phyloP scores from a whole-genome alignment of 2,113 vertebrate species.

The Psittacula cyanocephala region DNA sequence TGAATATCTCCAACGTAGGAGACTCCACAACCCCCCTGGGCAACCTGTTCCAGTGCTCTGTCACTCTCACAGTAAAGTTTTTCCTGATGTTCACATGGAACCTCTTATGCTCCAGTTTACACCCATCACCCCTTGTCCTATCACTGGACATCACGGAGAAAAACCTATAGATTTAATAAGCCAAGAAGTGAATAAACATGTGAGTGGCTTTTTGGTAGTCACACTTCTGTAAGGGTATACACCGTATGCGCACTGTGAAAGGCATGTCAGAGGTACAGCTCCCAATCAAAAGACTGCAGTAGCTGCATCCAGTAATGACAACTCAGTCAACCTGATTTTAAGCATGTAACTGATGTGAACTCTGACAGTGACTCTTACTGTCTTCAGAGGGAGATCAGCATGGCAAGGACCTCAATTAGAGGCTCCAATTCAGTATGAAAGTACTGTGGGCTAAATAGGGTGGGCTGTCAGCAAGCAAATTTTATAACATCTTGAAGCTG shows the following conservation, averaged over 20 bases:
- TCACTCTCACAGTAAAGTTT: no score
- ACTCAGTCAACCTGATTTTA: background rate
- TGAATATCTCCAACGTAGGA: no score
- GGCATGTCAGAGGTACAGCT: background rate
- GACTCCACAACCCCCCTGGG: no score
- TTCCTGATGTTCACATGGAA: no score
- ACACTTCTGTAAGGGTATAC: background rate
- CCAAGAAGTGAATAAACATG: background rate
- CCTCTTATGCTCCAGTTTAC: no score
- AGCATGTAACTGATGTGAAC: background rate
- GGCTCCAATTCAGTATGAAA: background rate
- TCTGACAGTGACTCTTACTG: background rate
- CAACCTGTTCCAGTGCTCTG: no score
- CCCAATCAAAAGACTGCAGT: background rate
- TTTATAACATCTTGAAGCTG: background rate
- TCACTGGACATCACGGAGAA: no score
- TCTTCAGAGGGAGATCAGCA: background rate
- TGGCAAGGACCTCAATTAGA: background rate
- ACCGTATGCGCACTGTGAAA: accelerated
- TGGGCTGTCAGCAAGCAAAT: background rate
- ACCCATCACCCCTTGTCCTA: no score
- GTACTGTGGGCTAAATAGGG: background rate
- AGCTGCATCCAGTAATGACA: background rate
- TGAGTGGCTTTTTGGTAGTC: background rate
- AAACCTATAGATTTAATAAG: background rate